These are phyloP conservation scores for Pseudomugil gertrudae DNA, from an alignment of 2,797 vertebrate species.

Conservation along the genomic window DNA sequence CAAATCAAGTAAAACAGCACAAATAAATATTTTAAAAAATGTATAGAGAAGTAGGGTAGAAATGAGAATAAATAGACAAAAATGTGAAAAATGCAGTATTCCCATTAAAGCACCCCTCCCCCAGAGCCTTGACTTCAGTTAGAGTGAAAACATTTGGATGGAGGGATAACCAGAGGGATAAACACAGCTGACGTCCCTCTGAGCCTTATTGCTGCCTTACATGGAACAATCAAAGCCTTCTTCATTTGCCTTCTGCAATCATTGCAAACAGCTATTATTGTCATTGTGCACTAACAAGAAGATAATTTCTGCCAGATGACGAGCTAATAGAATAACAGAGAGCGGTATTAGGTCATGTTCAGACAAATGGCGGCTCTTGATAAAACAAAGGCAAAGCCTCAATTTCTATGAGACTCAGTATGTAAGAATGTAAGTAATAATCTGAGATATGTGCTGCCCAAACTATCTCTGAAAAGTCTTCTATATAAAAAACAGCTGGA, in stretches of 20 bases:
- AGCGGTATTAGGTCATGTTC: conserved; percentile 14
- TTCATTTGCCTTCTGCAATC: conserved; percentile 47
- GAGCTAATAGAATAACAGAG: conserved; percentile 22
- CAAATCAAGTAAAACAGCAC: background rate
- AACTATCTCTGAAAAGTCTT: too few species aligned
- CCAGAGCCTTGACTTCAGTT: conserved; percentile 64
- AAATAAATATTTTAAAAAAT: conserved; percentile 33
- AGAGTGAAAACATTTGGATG: conserved; percentile 63
- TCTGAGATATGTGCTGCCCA: background rate
- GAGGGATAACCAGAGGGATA: conserved; percentile 78
- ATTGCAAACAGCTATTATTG: conserved; percentile 43
- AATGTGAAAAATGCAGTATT: conserved; percentile 54
- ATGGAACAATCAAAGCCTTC: conserved; percentile 45
- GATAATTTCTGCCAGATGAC: conserved; percentile 11
- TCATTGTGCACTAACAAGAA: conserved; percentile 18
- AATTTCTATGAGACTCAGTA: background rate
- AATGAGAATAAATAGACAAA: conserved; percentile 20
- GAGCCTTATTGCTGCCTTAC: conserved; percentile 54
- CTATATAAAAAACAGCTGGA: too few species aligned
- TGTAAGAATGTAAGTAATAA: background rate
- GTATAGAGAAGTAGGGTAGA: conserved; percentile 16
- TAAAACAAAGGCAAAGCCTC: conserved; percentile 8
- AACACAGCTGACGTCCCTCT: conserved; percentile 71
- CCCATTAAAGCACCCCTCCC: conserved; percentile 49
- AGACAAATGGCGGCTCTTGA: background rate